Base-by-base conservation (phyloP, 2,113 vertebrate genomes). In the Calyptommatus sinebrachiatus region DNA sequence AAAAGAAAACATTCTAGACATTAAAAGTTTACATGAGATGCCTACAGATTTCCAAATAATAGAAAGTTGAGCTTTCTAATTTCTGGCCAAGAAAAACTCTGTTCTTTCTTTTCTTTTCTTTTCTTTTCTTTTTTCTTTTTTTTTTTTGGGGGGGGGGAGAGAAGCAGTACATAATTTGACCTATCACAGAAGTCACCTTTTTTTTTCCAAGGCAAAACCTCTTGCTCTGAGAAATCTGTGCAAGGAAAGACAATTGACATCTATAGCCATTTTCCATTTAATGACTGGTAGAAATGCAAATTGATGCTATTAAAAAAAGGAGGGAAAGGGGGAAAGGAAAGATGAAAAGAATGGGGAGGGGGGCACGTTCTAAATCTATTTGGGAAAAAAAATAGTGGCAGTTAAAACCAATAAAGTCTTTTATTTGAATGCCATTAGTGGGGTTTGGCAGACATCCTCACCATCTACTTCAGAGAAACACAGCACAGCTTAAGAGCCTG, bases 361-460 rank as follows among this genome's bases (percentile, higher is more conserved):
- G 79, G 71, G 71, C 0, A 0, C 46, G 84, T 78, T 86, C 22
- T 31, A 82, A 89, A 85, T 82, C 81, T 89, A 71, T 74, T 11
- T 82, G 78, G 83, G 18, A 65, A 28, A 28, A 65, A 28, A 85
- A 87, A 84, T 87, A 86, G 18, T 86, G 73, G 90, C 87, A 86
- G 89, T 86, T 87, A 89, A 88, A 84, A 90, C 95, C 95, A 95
- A 91, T 91, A 90, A 91, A 90, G 93, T 93, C 92, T 92, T 94
- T 94, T 92, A 91, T 94, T 93, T 93, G 90, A 96, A 95, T 95
- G 94, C 95, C 95, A 96, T 97, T 95, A 96, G 95, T 91, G 94
- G 96, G 79, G 93, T 92, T 95, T 96, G 96, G 97, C 96, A 97
- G 91, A 85, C 92, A 77, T 91, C 92, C 89, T 78, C 84, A 1